Conservation (phyloP, 2,888 invertebrate genomes). For the Cremastinae sp. region DNA sequence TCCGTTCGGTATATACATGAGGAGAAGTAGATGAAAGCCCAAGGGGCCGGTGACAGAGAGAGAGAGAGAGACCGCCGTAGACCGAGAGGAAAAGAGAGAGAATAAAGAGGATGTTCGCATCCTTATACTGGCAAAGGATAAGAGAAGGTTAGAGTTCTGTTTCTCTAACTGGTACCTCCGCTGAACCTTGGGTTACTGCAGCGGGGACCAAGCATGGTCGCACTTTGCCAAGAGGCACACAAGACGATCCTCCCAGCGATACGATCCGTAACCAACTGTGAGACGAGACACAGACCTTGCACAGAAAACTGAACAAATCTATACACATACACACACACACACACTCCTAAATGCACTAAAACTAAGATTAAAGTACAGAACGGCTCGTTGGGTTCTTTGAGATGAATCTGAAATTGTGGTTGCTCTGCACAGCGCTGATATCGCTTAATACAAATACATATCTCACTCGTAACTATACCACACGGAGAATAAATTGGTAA, state of each 20-base stretch:
- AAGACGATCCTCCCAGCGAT: conserved; percentile 28
- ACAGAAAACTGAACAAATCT: conserved; percentile 22
- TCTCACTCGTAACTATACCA: no score
- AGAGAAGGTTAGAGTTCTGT: conserved; percentile 50
- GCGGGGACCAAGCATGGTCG: conserved; percentile 22
- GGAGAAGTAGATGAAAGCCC: conserved; percentile 27
- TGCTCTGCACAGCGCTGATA: no score
- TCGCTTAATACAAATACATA: no score
- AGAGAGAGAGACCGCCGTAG: conserved; percentile 10
- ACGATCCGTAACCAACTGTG: no score
- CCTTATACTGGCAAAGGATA: conserved; percentile 43
- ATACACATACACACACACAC: conserved; percentile 22
- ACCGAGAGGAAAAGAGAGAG: conserved; percentile 23
- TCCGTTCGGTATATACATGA: conserved; percentile 17
- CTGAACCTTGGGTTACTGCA: conserved; percentile 17
- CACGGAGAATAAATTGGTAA: no score
- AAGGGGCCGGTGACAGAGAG: conserved; percentile 28
- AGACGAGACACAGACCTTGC: conserved; percentile 43
- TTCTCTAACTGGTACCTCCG: conserved; percentile 40
- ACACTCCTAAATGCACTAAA: no score
- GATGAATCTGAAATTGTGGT: no score
- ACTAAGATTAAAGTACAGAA: no score
- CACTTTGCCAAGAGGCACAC: conserved; percentile 16
- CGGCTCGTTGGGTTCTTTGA: no score
- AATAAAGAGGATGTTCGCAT: conserved; percentile 31